Evolutionary conservation across 1,140 invertebrate species (phyloP).

Genomic region (Drosophila elegans): DNA sequence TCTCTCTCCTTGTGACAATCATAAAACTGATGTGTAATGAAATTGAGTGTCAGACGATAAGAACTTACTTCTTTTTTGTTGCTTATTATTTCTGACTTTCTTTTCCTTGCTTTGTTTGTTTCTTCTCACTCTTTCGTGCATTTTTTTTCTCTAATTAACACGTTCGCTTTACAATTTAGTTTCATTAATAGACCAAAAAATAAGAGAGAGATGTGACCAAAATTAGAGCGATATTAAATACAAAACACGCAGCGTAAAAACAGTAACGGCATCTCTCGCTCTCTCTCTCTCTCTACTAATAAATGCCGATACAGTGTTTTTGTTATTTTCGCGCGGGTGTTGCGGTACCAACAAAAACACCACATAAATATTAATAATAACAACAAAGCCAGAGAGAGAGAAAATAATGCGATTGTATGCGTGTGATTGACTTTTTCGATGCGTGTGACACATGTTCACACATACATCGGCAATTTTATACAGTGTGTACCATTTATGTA

Average conservation of each 20-base stretch:
- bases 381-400: constrained; percentile 17
- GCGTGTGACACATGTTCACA: constrained; percentile 62
- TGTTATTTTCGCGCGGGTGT: constrained; percentile 74
- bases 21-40: constrained; percentile 65
- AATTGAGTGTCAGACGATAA: constrained; percentile 71
- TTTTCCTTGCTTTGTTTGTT: constrained; percentile 27
- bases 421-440: constrained; percentile 65
- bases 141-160: constrained; percentile 59
- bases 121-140: background rate
- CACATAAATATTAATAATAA: constrained; percentile 21
- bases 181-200: constrained; percentile 64
- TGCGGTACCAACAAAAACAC: constrained; percentile 27
- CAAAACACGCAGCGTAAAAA: constrained; percentile 36
- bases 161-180: constrained; percentile 71
- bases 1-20: background rate
- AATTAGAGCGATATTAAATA: constrained; percentile 50
- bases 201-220: constrained; percentile 31
- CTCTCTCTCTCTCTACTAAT: constrained; percentile 1
- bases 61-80: constrained; percentile 46
- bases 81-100: constrained; percentile 52
- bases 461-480: constrained; percentile 16
- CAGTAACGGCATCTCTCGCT: constrained; percentile 56
- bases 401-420: constrained; percentile 15
- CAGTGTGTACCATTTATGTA: constrained; percentile 39
- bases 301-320: constrained; percentile 68